Base-by-base conservation (phyloP, 2,888 invertebrate species). In the Antheraea assamensis region DNA sequence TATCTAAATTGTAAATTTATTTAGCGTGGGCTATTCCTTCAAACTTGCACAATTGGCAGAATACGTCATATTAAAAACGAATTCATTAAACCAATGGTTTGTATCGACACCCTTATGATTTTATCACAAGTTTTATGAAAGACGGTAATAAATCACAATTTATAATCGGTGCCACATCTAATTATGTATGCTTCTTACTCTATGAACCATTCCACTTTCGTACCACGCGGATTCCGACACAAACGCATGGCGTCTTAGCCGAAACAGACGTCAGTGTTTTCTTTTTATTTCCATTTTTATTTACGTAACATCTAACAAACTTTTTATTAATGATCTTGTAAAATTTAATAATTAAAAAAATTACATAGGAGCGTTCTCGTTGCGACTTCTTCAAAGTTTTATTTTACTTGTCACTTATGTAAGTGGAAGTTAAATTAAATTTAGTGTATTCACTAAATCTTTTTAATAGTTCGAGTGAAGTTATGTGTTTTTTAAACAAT, bases 201-300 rank as follows among this genome's bases (percentile, higher is more conserved):
- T 83, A 71, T 83, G 80, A 30, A 17, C 52, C 71, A 66, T 73
- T 74, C 42, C 74, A 58, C 24, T 73, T 75, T 74, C 75, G 76
- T 78, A 79, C 71, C 55, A 71, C 80, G 79, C 80, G 81, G 82
- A 80, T 73, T 75, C 79, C 76, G 81, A 81, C 84, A 85, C 77
- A 82, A 81, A 81, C 84, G 85, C 83, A 84, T 84, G 85, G 83
- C 81, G 85, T 80, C 78, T 82, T 83, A 81, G 81, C 79, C 78
- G 73, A 75, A 73, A 71, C 81, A 80, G 83, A 83, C 87, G 87
- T 76, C 73, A 73, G 76, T 78, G 55, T 75, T 75, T 76, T 74
- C 71, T 77, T 79, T 78, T 75, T 74, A 71, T 78, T 79, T 76
- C 73, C 70, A 74, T 79, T 75, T 75, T 75, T 73, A 75, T 75